Percentiles rank a stretch among this genome's conserved stretches.
phyloP scores from a whole-genome alignment of 2,113 vertebrate genomes.

The Chiloscyllium plagiosum region DNA sequence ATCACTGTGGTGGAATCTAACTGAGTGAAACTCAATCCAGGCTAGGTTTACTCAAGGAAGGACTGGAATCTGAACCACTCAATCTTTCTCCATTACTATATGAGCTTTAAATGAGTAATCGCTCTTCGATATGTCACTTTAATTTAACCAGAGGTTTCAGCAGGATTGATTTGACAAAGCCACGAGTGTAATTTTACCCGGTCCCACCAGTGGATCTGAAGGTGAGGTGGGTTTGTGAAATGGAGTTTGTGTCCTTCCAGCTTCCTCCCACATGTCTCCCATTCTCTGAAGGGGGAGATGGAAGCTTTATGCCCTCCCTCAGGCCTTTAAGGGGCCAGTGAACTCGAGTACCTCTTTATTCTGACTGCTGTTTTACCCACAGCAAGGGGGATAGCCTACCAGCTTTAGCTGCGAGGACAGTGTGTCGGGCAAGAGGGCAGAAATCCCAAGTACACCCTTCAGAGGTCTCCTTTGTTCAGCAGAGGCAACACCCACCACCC shows the following conservation, averaged over 20 bases:
- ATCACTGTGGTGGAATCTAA: neutral
- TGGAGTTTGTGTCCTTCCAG: no score
- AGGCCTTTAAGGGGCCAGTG: no score
- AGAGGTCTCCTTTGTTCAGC: neutral
- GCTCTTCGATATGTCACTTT: neutral
- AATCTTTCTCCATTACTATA: neutral
- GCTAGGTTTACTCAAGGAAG: neutral
- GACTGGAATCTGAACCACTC: neutral
- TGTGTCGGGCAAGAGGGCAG: neutral
- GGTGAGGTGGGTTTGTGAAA: no score
- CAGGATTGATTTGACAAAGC: neutral
- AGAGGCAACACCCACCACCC: neutral
- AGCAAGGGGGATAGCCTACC: no score
- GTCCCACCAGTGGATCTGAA: no score
- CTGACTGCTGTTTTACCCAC: no score
- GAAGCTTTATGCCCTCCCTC: no score
- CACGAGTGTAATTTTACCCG: no score
- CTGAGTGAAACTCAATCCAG: neutral
- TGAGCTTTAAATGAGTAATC: neutral
- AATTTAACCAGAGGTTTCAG: neutral
- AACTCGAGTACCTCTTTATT: no score
- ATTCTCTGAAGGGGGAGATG: no score
- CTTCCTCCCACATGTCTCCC: no score
- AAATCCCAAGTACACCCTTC: neutral
- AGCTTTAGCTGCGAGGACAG: neutral